Conservation (phyloP, 2,113 vertebrate species). For the Nesogale talazaci region DNA sequence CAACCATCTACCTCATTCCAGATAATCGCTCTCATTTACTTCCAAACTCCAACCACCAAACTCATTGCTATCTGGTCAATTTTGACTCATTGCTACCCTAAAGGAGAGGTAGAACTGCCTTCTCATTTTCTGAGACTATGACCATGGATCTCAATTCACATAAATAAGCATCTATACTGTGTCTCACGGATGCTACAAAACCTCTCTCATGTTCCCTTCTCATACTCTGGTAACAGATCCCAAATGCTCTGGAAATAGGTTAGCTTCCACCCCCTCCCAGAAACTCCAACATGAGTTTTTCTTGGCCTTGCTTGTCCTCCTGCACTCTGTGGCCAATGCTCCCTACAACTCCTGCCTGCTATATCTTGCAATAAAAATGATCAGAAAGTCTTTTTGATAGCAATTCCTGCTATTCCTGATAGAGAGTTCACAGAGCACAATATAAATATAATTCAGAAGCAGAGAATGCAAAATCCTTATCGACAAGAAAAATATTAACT, state of each 20-base stretch:
- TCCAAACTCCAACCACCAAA: too few relatives aligned
- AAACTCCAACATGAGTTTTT: background rate
- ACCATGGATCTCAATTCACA: too few relatives aligned
- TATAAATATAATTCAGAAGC: background rate
- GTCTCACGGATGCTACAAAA: background rate
- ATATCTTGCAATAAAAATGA: background rate
- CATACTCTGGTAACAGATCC: background rate
- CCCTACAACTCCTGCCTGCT: background rate
- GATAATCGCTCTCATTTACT: background rate
- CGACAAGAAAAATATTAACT: slow-evolving; percentile 66
- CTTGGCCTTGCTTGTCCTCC: background rate
- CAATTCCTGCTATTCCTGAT: background rate
- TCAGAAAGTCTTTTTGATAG: background rate
- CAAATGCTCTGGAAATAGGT: background rate
- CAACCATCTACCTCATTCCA: rapidly evolving
- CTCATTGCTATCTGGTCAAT: too few relatives aligned
- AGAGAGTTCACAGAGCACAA: slow-evolving; percentile 11
- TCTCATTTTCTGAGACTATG: too few relatives aligned
- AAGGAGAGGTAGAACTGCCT: too few relatives aligned
- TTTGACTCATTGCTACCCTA: too few relatives aligned
- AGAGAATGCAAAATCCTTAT: slow-evolving; percentile 1
- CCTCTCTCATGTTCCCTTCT: background rate
- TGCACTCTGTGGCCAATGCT: background rate
- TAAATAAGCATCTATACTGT: background rate
- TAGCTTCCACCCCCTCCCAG: background rate